A percentile compares a stretch with the other conserved stretches of the same genome.
Evolutionary conservation across 2,888 invertebrate genomes (phyloP).

Genomic region (Trimorus sp.): DNA sequence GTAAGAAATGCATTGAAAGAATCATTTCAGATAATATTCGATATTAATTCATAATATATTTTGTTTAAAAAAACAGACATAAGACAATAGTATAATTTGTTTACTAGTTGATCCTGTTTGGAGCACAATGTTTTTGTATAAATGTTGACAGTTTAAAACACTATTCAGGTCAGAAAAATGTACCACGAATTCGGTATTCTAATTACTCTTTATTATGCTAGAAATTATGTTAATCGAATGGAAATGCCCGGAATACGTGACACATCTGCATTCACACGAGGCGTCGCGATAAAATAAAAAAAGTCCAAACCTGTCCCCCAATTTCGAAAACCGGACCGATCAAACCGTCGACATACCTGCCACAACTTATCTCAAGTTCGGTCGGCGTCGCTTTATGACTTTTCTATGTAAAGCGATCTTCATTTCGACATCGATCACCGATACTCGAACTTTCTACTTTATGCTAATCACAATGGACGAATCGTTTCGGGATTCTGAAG

Average conservation of each 20-base stretch:
- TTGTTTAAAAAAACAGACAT: too few relatives aligned
- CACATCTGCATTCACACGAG: slow-evolving; percentile 45
- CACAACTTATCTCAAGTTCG: background rate
- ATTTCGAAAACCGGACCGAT: slow-evolving; percentile 50
- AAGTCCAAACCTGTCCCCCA: slow-evolving; percentile 49
- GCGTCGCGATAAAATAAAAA: slow-evolving; percentile 51
- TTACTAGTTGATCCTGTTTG: too few relatives aligned
- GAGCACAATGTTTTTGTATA: background rate
- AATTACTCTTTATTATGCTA: slow-evolving; percentile 38
- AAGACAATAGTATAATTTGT: too few relatives aligned
- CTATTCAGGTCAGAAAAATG: slow-evolving; percentile 42
- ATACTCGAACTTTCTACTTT: slow-evolving; percentile 52
- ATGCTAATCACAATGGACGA: slow-evolving; percentile 35
- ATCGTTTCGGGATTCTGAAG: background rate
- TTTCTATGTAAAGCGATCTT: slow-evolving; percentile 54
- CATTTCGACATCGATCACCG: slow-evolving; percentile 46
- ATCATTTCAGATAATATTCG: too few relatives aligned
- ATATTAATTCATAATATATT: too few relatives aligned
- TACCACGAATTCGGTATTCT: slow-evolving; percentile 41
- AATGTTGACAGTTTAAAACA: background rate
- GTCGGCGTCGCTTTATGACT: slow-evolving; percentile 39
- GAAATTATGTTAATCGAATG: slow-evolving; percentile 59
- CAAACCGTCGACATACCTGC: slow-evolving; percentile 8
- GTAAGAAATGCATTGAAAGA: too few relatives aligned
- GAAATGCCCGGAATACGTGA: slow-evolving; percentile 52